Evolutionary conservation across 1,140 invertebrate genomes (phyloP).

Genomic region (Scylla paramamosain): DNA sequence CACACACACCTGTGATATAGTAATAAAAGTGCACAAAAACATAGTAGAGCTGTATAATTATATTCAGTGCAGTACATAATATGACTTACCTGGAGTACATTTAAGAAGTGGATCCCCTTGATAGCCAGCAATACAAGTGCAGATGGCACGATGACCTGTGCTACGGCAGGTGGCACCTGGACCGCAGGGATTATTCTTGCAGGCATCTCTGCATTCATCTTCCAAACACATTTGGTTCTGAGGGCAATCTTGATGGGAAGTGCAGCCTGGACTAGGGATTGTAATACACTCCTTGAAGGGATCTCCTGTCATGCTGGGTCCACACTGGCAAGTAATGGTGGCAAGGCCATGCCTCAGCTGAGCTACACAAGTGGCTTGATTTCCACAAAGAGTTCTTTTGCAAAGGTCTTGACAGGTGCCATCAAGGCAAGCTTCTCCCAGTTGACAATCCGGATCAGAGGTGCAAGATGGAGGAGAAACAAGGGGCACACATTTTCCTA

Average conservation of each 20-base stretch:
- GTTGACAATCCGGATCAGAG: constrained; percentile 90
- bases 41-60: background rate
- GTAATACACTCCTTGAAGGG: constrained; percentile 86
- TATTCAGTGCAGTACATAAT: background rate
- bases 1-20: background rate
- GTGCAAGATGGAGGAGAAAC: constrained; percentile 86
- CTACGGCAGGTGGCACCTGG: constrained; percentile 87
- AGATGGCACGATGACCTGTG: constrained; percentile 88
- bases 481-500: constrained; percentile 86
- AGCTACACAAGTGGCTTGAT: constrained; percentile 87
- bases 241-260: constrained; percentile 89
- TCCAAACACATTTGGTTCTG: constrained; percentile 91
- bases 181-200: constrained; percentile 86
- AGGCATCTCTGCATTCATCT: constrained; percentile 89
- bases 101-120: constrained; percentile 89
- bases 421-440: constrained; percentile 88
- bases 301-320: constrained; percentile 78
- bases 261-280: constrained; percentile 89
- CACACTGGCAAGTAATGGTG: constrained; percentile 78
- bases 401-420: constrained; percentile 85
- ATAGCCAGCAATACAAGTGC: constrained; percentile 87
- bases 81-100: constrained; percentile 82
- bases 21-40: background rate
- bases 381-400: constrained; percentile 86
- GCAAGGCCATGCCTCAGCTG: constrained; percentile 77